Conservation (phyloP, 2,888 invertebrate genomes). For the Tridacna gigas region DNA sequence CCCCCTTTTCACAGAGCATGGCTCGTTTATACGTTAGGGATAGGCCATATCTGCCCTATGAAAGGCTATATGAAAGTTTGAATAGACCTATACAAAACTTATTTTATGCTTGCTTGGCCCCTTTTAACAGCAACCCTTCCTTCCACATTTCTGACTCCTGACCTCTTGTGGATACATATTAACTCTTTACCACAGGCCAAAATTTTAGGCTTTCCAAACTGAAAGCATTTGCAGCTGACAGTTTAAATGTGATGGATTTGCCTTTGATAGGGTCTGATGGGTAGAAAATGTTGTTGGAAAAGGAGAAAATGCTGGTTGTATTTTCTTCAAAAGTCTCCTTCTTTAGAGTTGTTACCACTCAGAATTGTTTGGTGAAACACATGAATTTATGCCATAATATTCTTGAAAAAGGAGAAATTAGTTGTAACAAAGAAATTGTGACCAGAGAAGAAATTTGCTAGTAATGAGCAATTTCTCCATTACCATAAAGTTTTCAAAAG, state of each 20-base stretch:
- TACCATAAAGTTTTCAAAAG: no score
- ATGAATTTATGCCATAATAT: no score
- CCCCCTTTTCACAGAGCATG: no score
- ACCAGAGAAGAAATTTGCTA: no score
- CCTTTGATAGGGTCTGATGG: neutral
- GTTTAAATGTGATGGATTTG: neutral
- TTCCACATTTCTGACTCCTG: neutral
- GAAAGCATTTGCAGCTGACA: neutral
- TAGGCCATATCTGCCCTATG: no score
- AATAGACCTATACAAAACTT: conserved; percentile 13
- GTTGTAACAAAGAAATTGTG: no score
- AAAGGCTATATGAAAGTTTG: neutral
- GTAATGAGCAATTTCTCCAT: no score
- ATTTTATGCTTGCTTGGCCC: conserved; percentile 22
- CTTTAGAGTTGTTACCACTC: no score
- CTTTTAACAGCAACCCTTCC: conserved; percentile 19
- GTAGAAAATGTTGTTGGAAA: neutral
- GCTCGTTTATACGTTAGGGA: no score
- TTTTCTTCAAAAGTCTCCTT: neutral
- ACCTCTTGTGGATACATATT: no score
- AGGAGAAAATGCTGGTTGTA: neutral
- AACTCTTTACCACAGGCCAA: neutral
- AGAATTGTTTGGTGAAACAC: no score
- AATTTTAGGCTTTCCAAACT: neutral
- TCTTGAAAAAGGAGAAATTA: no score